Conservation (phyloP, 2,797 vertebrate species). For the Coregonus sp. region DNA sequence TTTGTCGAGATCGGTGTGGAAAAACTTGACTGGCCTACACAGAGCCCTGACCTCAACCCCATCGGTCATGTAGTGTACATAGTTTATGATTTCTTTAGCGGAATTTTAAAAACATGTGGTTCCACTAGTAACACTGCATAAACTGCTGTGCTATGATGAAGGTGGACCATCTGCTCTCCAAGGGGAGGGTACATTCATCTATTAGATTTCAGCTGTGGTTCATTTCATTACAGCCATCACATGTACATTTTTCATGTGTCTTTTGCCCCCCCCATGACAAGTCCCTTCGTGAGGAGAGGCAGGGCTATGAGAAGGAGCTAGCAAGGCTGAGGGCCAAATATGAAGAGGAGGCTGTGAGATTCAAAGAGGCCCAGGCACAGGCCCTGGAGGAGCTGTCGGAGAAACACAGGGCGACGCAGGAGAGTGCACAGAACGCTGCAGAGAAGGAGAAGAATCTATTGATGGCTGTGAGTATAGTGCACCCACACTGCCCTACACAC, state of each 20-base stretch:
- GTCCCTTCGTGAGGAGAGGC: conserved; percentile 92
- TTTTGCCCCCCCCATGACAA: conserved; percentile 46
- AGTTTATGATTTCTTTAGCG: no score
- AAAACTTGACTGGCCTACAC: no score
- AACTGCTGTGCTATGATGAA: background rate
- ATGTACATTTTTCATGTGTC: background rate
- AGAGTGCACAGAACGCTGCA: conserved; percentile 82
- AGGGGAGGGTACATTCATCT: background rate
- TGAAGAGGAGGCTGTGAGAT: conserved; percentile 86
- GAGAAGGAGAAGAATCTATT: conserved; percentile 88
- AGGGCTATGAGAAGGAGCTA: conserved; percentile 92
- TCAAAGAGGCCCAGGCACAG: conserved; percentile 88
- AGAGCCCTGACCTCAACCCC: no score
- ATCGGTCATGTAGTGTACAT: no score
- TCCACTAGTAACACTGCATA: background rate
- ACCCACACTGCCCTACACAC: background rate
- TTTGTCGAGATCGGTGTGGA: no score
- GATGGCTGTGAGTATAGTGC: conserved; percentile 75
- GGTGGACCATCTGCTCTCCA: background rate
- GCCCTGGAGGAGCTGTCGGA: conserved; percentile 89
- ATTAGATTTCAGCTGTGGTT: background rate
- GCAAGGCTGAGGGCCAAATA: conserved; percentile 82
- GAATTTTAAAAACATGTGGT: background rate
- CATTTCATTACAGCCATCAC: background rate
- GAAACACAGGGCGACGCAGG: conserved; percentile 85